Conservation (phyloP, 2,113 vertebrate species). For the Sander lucioperca region DNA sequence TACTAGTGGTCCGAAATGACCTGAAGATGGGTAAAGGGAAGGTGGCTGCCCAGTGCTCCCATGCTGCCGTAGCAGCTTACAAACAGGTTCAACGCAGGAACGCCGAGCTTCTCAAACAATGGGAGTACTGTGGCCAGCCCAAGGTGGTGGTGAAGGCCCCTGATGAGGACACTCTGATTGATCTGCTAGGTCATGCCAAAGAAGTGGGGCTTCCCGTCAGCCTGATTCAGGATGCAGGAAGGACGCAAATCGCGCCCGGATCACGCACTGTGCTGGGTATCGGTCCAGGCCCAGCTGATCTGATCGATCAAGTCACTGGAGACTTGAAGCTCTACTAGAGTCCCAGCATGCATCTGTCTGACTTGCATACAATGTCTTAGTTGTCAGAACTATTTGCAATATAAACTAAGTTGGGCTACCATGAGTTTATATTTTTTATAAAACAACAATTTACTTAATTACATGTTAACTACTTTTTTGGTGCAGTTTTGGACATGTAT, state of each 20-base stretch:
- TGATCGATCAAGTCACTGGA: slow-evolving; percentile 93
- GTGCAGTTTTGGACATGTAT: not conserved
- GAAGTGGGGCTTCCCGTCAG: slow-evolving; percentile 90
- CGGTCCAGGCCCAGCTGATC: slow-evolving; percentile 90
- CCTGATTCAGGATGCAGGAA: slow-evolving; percentile 95
- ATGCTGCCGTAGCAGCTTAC: slow-evolving; percentile 94
- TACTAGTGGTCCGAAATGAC: slow-evolving; percentile 92
- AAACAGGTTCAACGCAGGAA: slow-evolving; percentile 90
- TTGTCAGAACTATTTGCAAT: slow-evolving; percentile 1
- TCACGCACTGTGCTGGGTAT: slow-evolving; percentile 94
- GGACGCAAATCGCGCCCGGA: slow-evolving; percentile 95
- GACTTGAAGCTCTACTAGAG: slow-evolving; percentile 93
- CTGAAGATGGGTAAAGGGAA: slow-evolving; percentile 99
- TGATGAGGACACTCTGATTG: slow-evolving; percentile 88
- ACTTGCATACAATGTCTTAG: not conserved
- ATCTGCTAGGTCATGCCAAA: slow-evolving; percentile 89
- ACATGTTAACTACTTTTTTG: not conserved
- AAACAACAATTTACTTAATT: not conserved
- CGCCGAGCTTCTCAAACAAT: slow-evolving; percentile 90
- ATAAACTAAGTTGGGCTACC: not conserved
- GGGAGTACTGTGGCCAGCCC: slow-evolving; percentile 96
- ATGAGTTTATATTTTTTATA: slow-evolving; percentile 43
- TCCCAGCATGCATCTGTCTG: not conserved
- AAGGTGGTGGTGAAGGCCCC: slow-evolving; percentile 96
- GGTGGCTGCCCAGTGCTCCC: slow-evolving; percentile 94